A percentile compares a stretch with the other conserved stretches of the same genome.
phyloP scores from a whole-genome alignment of 2,113 vertebrate genomes.

The Lagopus leucura region DNA sequence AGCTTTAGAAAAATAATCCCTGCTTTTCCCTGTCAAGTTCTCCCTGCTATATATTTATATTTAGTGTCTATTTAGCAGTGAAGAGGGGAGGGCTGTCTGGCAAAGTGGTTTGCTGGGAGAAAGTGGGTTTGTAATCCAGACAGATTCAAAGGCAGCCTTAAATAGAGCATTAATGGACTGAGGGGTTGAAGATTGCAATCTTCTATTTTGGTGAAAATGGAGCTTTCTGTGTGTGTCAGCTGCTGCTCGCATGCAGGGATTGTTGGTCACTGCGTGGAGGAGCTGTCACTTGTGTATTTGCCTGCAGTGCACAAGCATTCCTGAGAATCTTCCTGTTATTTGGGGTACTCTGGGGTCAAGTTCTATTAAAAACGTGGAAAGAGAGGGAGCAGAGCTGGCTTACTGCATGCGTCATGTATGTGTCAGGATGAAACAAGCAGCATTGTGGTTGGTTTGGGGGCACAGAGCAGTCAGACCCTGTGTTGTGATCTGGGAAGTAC shows the following conservation, averaged over 20 bases:
- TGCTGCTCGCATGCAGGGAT: not conserved
- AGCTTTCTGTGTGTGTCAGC: not conserved
- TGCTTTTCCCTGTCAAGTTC: not conserved
- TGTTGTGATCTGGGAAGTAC: not conserved
- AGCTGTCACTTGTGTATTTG: not conserved
- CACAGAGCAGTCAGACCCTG: not conserved
- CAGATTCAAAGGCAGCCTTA: not conserved
- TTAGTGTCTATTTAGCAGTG: not conserved
- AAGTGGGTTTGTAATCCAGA: not conserved
- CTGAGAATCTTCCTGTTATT: not conserved
- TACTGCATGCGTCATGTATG: fast-evolving
- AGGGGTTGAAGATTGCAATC: not conserved
- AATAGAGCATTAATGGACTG: not conserved
- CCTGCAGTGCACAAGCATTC: not conserved
- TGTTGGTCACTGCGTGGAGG: not conserved
- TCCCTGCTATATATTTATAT: not conserved
- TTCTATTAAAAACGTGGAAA: not conserved
- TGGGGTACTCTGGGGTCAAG: not conserved
- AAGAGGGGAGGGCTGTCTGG: not conserved
- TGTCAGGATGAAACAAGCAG: fast-evolving
- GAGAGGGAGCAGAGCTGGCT: not conserved
- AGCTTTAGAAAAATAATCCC: not conserved
- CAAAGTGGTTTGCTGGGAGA: not conserved
- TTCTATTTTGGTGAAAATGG: not conserved
- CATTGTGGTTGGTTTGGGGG: not conserved